Percentiles rank a stretch among this genome's conserved stretches.
Evolutionary conservation across 53 echinoderm and acorn worm genomes (phyloP).

Genomic region (Zoroaster sp.): DNA sequence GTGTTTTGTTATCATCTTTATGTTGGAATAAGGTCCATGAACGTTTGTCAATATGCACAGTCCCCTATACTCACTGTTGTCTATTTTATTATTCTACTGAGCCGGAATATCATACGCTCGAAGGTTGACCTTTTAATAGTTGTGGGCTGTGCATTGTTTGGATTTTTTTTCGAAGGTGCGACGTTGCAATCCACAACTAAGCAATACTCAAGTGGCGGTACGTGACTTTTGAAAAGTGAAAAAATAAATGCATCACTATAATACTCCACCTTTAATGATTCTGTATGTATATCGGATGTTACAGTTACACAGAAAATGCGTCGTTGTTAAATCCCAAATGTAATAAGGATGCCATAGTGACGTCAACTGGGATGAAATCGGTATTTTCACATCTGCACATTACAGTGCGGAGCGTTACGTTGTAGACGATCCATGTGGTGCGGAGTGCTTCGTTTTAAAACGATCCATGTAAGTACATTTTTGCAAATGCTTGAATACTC

Average conservation of each 20-base stretch:
- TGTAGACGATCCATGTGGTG: too few species aligned
- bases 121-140: slow-evolving; percentile 46
- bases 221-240: slow-evolving; percentile 7
- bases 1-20: slow-evolving; percentile 34
- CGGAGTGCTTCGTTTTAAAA: too few species aligned
- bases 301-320: neutral
- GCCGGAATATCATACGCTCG: slow-evolving; percentile 9
- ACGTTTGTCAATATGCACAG: slow-evolving; percentile 16
- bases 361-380: neutral
- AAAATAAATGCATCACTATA: neutral
- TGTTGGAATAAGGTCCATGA: slow-evolving; percentile 36
- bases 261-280: neutral
- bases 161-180: neutral
- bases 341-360: neutral
- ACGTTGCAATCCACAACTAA: neutral
- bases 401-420: neutral
- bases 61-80: neutral
- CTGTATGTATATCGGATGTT: neutral
- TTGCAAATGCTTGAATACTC: too few species aligned
- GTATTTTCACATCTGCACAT: too few species aligned
- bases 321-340: neutral
- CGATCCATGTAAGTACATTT: too few species aligned
- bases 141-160: slow-evolving; percentile 14
- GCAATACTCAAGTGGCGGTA: slow-evolving; percentile 14
- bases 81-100: slow-evolving; percentile 7